These are phyloP conservation scores for Aphyosemion australe DNA, from an alignment of 2,113 vertebrate genomes.

Conservation along the genomic window DNA sequence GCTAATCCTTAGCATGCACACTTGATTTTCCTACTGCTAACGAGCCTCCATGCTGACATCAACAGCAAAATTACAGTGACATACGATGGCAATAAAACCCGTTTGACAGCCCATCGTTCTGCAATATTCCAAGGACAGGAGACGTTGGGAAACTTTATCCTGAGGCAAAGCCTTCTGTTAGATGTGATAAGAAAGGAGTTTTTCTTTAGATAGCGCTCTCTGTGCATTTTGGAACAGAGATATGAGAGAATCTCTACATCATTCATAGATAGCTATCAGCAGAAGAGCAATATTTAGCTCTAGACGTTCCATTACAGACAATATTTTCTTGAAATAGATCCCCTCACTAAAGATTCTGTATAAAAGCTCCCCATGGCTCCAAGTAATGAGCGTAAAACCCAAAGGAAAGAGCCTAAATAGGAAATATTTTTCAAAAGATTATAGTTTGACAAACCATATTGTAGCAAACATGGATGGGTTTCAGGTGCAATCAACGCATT, in stretches of 20 bases:
- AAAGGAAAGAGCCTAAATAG: conserved; percentile 4
- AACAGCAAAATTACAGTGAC: conserved; percentile 7
- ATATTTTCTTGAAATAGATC: conserved; percentile 26
- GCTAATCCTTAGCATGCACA: conserved; percentile 9
- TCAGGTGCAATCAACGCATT: conserved; percentile 20
- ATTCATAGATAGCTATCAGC: conserved; percentile 16
- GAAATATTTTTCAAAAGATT: conserved; percentile 12
- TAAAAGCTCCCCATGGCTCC: conserved; percentile 11
- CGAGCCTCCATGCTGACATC: conserved; percentile 11
- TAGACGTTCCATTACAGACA: not conserved
- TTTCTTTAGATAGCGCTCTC: conserved; percentile 5
- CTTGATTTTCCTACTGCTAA: conserved; percentile 27
- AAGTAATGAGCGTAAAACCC: conserved; percentile 18
- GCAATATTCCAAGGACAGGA: conserved; percentile 5
- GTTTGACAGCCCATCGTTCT: conserved; percentile 4
- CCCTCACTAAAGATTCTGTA: conserved; percentile 19
- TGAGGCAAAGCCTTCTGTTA: not conserved
- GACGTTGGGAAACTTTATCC: conserved; percentile 21
- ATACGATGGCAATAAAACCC: conserved; percentile 7
- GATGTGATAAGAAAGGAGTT: not conserved
- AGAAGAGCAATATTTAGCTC: conserved; percentile 26
- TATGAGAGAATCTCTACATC: conserved; percentile 24
- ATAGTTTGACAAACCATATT: conserved; percentile 27
- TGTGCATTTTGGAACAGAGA: conserved; percentile 21
- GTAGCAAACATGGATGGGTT: conserved; percentile 15